Evolutionary conservation across 2,113 vertebrate species (phyloP).

Genomic region (Istiophorus platypterus): DNA sequence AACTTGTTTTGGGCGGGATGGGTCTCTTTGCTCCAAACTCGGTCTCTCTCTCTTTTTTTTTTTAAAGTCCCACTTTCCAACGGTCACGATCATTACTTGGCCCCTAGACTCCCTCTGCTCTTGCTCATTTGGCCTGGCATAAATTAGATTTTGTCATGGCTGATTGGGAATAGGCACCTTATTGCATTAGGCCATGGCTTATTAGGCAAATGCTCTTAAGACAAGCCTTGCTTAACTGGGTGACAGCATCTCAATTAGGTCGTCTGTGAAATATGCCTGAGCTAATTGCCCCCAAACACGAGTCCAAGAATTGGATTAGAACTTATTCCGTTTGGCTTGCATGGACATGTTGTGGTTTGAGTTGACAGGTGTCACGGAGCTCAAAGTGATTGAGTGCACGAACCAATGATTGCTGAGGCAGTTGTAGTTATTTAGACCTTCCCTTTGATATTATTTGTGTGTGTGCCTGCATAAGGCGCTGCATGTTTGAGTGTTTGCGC

Average conservation of each 20-base stretch:
- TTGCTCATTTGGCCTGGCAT: constrained; percentile 74
- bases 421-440: constrained; percentile 44
- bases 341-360: constrained; percentile 48
- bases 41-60: too few species aligned
- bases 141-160: constrained; percentile 85
- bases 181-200: constrained; percentile 86
- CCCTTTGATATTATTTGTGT: constrained; percentile 45
- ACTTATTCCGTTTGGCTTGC: constrained; percentile 63
- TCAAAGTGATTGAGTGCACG: constrained; percentile 37
- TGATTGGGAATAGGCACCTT: constrained; percentile 86
- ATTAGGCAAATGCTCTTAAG: constrained; percentile 86
- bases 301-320: constrained; percentile 66
- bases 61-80: constrained; percentile 56
- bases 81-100: constrained; percentile 62
- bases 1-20: constrained; percentile 23
- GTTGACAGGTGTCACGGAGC: constrained; percentile 68
- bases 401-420: constrained; percentile 36
- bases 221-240: constrained; percentile 84
- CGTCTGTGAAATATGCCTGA: constrained; percentile 74
- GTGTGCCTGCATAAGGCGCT: constrained; percentile 15
- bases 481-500: constrained; percentile 18
- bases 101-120: constrained; percentile 53
- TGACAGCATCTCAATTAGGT: constrained; percentile 84
- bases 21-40: constrained; percentile 32
- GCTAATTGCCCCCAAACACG: constrained; percentile 78